phyloP scores from a whole-genome alignment of 2,797 vertebrate species.

The Pseudochaenichthys georgianus region DNA sequence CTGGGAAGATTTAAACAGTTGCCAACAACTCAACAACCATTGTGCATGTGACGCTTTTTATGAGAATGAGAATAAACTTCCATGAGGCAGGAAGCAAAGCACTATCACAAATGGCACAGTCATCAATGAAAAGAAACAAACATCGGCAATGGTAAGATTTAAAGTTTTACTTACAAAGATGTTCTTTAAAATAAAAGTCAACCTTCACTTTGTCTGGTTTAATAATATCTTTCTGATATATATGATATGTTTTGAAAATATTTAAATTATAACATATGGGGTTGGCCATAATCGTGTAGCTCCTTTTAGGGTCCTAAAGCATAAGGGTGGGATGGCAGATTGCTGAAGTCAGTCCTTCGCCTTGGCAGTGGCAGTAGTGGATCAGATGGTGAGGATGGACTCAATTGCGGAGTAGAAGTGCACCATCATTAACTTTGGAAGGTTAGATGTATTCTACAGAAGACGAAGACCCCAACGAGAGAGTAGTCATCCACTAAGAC shows the following conservation, averaged over 20 bases:
- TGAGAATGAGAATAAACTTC: slow-evolving; percentile 1
- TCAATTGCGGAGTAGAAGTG: not conserved
- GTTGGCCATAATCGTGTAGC: no score
- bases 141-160: not conserved
- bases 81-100: not conserved
- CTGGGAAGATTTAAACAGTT: not conserved
- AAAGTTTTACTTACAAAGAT: not conserved
- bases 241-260: not conserved
- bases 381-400: not conserved
- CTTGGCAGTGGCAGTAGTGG: not conserved
- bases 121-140: not conserved
- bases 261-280: not conserved
- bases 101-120: not conserved
- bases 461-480: no score
- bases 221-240: not conserved
- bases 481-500: no score
- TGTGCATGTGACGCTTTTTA: not conserved
- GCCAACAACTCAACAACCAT: not conserved
- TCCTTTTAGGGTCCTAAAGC: no score
- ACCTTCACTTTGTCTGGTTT: not conserved
- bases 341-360: no score
- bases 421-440: not conserved
- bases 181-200: not conserved
- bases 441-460: no score
- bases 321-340: no score